Percentiles rank a stretch among this genome's conserved stretches.
Conservation (phyloP, 2,888 invertebrate genomes). For the Dilophus febrilis region DNA sequence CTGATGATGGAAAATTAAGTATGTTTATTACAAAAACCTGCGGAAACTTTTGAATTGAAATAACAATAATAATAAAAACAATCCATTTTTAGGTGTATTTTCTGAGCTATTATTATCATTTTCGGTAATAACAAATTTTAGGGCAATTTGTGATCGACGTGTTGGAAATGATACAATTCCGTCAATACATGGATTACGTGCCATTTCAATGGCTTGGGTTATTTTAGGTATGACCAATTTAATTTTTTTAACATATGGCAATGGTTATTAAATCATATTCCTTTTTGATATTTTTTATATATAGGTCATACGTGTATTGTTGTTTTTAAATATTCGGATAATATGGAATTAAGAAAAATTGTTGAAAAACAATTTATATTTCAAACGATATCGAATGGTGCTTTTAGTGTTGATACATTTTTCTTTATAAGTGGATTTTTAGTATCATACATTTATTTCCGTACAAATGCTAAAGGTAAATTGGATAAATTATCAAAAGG, state of each 20-base stretch:
- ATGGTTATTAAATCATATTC: no score
- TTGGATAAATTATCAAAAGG: slow-evolving; percentile 48
- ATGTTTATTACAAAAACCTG: slow-evolving; percentile 7
- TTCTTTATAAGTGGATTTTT: slow-evolving; percentile 71
- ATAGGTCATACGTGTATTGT: slow-evolving; percentile 57
- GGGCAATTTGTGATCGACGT: slow-evolving; percentile 61
- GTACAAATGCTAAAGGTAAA: slow-evolving; percentile 57
- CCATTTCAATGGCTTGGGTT: slow-evolving; percentile 52
- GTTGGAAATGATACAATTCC: slow-evolving; percentile 67
- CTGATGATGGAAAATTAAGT: slow-evolving; percentile 32
- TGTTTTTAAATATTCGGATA: slow-evolving; percentile 70
- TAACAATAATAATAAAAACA: no score
- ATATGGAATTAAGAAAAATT: slow-evolving; percentile 52
- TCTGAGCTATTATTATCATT: slow-evolving; percentile 59
- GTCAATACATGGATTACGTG: slow-evolving; percentile 51
- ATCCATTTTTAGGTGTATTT: slow-evolving; percentile 38
- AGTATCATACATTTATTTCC: slow-evolving; percentile 71
- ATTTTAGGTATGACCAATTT: slow-evolving; percentile 36
- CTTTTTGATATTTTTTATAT: no score
- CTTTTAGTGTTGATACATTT: slow-evolving; percentile 68
- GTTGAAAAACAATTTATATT: slow-evolving; percentile 63
- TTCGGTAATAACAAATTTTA: slow-evolving; percentile 58
- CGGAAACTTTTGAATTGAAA: no score
- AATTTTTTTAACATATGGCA: no score
- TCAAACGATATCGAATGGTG: slow-evolving; percentile 62